Conservation (phyloP, 2,797 vertebrate genomes). For the Muscicapa comitata region DNA sequence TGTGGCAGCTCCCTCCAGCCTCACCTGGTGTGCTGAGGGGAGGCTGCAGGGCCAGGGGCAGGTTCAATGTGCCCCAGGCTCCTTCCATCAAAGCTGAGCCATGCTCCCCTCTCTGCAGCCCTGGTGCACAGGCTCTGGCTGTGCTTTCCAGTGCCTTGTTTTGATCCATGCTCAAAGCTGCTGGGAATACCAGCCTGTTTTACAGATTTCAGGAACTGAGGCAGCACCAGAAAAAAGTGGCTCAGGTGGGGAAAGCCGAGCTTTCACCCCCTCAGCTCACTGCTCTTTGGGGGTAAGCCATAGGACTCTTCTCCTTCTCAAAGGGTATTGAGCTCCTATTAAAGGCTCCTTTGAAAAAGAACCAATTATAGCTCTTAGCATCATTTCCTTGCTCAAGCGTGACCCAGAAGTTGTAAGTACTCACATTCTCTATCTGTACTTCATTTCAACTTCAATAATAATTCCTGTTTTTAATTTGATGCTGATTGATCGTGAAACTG, state of each 20-base stretch:
- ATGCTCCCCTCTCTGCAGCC: not conserved
- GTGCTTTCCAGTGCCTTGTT: not conserved
- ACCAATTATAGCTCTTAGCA: conserved; percentile 14
- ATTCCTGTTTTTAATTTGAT: conserved; percentile 64
- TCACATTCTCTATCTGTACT: conserved; percentile 50
- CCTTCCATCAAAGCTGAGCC: not conserved
- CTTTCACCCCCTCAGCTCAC: accelerated
- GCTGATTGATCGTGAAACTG: conserved; percentile 38
- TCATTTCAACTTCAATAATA: conserved; percentile 58
- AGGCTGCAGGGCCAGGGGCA: not conserved
- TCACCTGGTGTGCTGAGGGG: not conserved
- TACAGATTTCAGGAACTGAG: not conserved
- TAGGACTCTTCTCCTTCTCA: not conserved
- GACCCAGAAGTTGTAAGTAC: conserved; percentile 49
- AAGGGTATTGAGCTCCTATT: not conserved
- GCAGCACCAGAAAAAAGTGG: not conserved
- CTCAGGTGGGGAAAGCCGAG: not conserved
- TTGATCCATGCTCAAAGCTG: not conserved
- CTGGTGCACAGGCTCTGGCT: accelerated
- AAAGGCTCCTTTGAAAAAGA: conserved; percentile 20
- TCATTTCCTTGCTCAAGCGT: conserved; percentile 56
- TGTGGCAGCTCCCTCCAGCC: not conserved
- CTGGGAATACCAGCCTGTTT: not conserved
- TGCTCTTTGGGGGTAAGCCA: not conserved
- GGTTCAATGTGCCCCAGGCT: not conserved